A percentile compares a stretch with the other conserved stretches of the same genome.
These are phyloP conservation scores for Nestor notabilis DNA, from an alignment of 2,113 vertebrate genomes.

Conservation along the genomic window DNA sequence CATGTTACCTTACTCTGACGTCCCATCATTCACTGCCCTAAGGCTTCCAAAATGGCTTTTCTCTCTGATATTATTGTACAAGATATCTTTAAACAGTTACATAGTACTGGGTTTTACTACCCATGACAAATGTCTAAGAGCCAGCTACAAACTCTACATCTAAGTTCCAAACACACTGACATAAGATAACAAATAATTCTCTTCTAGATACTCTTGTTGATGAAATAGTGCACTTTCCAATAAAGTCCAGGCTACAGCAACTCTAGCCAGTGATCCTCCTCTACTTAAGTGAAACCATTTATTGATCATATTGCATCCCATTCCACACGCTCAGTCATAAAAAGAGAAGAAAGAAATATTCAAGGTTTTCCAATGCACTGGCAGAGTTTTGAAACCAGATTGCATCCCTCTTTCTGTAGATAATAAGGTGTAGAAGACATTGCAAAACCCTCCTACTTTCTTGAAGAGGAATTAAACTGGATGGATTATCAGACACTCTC, in stretches of 20 bases:
- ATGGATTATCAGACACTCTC: not conserved
- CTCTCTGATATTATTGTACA: not conserved
- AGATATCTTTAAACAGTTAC: not conserved
- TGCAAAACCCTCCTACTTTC: accelerated
- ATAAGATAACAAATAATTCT: not conserved
- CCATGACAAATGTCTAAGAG: not conserved
- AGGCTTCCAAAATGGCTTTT: not conserved
- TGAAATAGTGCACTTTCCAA: not conserved
- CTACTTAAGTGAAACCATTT: not conserved
- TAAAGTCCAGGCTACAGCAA: not conserved
- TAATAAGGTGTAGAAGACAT: not conserved
- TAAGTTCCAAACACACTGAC: not conserved
- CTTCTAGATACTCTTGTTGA: not conserved
- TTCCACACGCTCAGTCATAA: not conserved
- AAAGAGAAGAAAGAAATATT: not conserved
- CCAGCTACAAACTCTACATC: not conserved
- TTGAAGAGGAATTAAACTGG: not conserved
- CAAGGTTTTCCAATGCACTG: not conserved
- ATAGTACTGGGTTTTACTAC: accelerated
- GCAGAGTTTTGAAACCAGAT: not conserved
- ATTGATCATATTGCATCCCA: not conserved
- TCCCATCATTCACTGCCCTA: not conserved
- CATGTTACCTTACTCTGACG: not conserved
- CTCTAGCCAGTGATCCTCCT: not conserved
- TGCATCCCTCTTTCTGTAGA: not conserved